Conservation (phyloP, 2,888 invertebrate species). For the Sphecodes monilicornis region DNA sequence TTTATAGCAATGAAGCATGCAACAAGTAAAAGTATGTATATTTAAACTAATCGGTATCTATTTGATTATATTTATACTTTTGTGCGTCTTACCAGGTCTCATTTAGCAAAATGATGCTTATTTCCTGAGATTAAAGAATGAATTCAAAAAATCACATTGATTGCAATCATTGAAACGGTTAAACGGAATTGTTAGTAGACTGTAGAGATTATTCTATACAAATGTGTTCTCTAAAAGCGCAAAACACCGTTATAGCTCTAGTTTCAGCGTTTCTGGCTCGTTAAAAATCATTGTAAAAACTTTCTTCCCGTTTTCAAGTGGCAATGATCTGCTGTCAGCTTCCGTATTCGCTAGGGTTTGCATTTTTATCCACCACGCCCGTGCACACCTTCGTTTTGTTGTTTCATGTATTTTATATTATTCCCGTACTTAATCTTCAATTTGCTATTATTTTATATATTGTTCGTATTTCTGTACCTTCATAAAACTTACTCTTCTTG, state of each 20-base stretch:
- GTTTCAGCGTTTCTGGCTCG: neutral
- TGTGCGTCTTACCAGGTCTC: neutral
- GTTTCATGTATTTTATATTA: neutral
- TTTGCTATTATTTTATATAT: neutral
- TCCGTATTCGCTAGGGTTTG: no score
- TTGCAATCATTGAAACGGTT: neutral
- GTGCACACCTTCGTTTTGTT: neutral
- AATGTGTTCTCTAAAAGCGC: neutral
- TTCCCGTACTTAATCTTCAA: neutral
- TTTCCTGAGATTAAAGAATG: neutral
- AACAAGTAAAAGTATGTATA: neutral
- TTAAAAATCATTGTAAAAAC: neutral
- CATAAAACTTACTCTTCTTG: neutral
- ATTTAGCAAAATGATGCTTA: neutral
- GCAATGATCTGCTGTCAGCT: neutral
- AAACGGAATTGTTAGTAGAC: neutral
- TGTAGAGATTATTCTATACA: neutral
- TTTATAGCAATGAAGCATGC: neutral
- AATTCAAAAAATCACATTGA: neutral
- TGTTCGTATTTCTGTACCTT: neutral
- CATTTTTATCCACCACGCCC: no score
- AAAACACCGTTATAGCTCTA: neutral
- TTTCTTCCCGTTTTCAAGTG: neutral
- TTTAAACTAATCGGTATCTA: neutral
- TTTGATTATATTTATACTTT: neutral